Conservation (phyloP, 2,113 vertebrate species). For the Hydrochoerus hydrochaeris region DNA sequence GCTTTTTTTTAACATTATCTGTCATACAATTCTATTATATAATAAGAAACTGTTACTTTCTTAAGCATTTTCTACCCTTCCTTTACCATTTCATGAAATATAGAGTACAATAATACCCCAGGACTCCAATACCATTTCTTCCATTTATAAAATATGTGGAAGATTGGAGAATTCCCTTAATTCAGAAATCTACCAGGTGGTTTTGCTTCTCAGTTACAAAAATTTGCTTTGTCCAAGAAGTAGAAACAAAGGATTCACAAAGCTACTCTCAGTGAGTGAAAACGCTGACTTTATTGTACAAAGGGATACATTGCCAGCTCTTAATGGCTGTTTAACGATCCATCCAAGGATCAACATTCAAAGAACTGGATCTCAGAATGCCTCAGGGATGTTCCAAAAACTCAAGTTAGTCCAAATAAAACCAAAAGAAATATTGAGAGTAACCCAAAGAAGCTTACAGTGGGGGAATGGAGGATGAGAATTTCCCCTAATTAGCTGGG, state of each 20-base stretch:
- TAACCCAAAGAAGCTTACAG: not conserved
- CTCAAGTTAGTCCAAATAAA: constrained; percentile 60
- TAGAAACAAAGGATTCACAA: constrained; percentile 46
- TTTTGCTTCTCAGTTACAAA: constrained; percentile 68
- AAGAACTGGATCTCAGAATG: constrained; percentile 54
- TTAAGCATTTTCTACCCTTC: not conserved
- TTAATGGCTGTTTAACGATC: constrained; percentile 71
- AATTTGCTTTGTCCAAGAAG: constrained; percentile 47
- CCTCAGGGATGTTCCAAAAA: constrained; percentile 41
- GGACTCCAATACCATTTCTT: not conserved
- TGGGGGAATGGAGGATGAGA: not conserved
- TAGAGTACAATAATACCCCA: not conserved
- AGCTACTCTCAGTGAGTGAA: not conserved
- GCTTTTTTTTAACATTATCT: not conserved
- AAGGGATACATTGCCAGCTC: constrained; percentile 30
- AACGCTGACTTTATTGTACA: constrained; percentile 44
- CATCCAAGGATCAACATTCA: constrained; percentile 46
- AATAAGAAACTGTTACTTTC: not conserved
- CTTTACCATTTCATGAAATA: not conserved
- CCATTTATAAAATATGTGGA: not conserved
- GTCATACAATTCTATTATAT: not conserved
- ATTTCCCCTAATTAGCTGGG: not conserved
- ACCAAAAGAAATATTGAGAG: constrained; percentile 16
- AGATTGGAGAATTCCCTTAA: not conserved
- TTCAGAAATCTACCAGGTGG: constrained; percentile 44